Percentiles rank a stretch among this genome's conserved stretches.
phyloP scores from a whole-genome alignment of 2,113 vertebrate genomes.

The Steatornis caripensis region DNA sequence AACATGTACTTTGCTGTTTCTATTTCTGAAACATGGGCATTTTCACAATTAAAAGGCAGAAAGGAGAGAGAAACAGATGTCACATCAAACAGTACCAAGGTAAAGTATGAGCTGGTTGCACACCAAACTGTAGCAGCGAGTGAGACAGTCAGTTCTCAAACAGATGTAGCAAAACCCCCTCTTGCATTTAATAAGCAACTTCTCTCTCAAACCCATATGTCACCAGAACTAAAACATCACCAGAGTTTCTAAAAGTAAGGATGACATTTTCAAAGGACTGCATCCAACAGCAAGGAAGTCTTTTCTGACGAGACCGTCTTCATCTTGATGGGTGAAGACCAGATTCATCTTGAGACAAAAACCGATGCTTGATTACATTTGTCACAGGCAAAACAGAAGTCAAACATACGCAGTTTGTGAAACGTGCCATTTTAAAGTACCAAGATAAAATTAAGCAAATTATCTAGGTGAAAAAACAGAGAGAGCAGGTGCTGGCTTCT shows the following conservation, averaged over 20 bases:
- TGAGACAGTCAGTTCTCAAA: too few species aligned
- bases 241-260: background rate
- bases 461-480: background rate
- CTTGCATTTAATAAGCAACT: background rate
- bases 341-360: background rate
- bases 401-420: background rate
- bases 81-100: background rate
- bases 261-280: background rate
- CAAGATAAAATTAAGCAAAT: background rate
- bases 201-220: background rate
- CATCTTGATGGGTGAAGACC: background rate
- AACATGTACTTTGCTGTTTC: background rate
- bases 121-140: background rate
- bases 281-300: background rate
- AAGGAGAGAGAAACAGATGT: background rate
- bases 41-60: background rate
- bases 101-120: background rate
- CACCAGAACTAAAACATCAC: background rate
- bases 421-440: background rate
- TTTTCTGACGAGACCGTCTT: rapidly evolving
- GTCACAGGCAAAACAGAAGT: background rate
- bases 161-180: background rate
- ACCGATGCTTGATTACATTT: background rate
- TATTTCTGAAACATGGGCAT: background rate
- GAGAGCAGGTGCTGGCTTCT: background rate